Percentiles rank a stretch among this genome's conserved stretches.
Conservation (phyloP, 1,140 invertebrate genomes). For the Bursaphelenchus mucronatus region DNA sequence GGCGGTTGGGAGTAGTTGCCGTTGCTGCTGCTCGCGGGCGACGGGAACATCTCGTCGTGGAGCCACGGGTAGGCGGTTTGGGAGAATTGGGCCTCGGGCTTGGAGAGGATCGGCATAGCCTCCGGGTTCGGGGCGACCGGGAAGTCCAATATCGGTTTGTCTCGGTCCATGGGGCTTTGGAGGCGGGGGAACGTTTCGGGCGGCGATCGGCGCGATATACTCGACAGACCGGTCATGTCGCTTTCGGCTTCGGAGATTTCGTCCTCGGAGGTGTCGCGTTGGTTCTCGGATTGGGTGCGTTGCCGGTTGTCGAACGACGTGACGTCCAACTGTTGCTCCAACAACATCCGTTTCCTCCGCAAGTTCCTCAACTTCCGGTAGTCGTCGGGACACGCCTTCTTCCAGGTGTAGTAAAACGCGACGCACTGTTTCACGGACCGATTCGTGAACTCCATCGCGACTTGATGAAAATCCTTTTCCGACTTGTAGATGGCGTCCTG, state of each 20-base stretch:
- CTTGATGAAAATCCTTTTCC: slow-evolving; percentile 87
- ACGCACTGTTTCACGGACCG: slow-evolving; percentile 89
- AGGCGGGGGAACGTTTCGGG: slow-evolving; percentile 15
- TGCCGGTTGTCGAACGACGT: slow-evolving; percentile 25
- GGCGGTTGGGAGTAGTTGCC: slow-evolving; percentile 20
- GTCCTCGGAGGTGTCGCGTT: slow-evolving; percentile 22
- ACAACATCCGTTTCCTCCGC: slow-evolving; percentile 62
- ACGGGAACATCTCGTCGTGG: slow-evolving; percentile 46
- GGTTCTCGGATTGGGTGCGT: slow-evolving; percentile 42
- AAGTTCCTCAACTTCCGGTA: slow-evolving; percentile 63
- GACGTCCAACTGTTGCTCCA: slow-evolving; percentile 56
- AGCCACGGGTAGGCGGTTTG: slow-evolving; percentile 37
- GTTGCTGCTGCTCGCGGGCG: slow-evolving; percentile 36
- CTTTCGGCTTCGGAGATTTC: slow-evolving; percentile 46
- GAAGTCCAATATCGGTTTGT: slow-evolving; percentile 4
- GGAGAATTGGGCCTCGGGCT: too few species aligned
- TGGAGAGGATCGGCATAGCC: too few species aligned
- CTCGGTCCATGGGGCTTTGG: neutral
- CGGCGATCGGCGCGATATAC: neutral
- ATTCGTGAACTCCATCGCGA: slow-evolving; percentile 77
- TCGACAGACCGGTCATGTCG: slow-evolving; percentile 46
- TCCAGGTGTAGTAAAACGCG: slow-evolving; percentile 98
- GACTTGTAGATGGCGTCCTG: slow-evolving; percentile 78
- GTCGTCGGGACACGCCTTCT: slow-evolving; percentile 70
- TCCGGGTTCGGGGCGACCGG: too few species aligned